Conservation (phyloP, 1,140 invertebrate species). For the Drosophila nigrodunni region DNA sequence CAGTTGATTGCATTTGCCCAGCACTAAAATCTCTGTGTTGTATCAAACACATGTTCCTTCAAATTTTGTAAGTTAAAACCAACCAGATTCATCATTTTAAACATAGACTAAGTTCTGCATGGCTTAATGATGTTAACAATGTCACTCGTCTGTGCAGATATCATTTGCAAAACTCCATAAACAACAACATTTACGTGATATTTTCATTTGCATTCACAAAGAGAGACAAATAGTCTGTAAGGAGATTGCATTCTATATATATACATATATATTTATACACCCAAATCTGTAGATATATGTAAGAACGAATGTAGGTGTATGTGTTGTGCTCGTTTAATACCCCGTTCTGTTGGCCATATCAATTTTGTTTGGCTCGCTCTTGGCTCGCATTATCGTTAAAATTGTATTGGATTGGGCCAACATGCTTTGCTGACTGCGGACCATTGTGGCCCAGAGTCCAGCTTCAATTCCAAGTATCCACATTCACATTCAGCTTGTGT, state of each 20-base stretch:
- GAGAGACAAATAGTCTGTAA: not conserved
- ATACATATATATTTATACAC: too few species aligned
- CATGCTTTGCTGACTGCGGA: constrained; percentile 59
- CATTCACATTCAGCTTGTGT: constrained; percentile 40
- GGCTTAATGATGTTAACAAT: not conserved
- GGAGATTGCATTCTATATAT: not conserved
- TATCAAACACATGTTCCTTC: too few species aligned
- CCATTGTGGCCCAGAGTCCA: constrained; percentile 62
- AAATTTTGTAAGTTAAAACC: too few species aligned
- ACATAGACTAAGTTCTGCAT: not conserved
- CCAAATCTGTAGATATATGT: not conserved
- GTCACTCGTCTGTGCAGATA: not conserved
- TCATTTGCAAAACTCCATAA: constrained; percentile 7
- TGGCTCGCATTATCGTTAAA: constrained; percentile 77
- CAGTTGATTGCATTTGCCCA: too few species aligned
- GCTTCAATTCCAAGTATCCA: constrained; percentile 51
- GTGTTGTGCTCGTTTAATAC: constrained; percentile 20
- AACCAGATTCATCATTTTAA: not conserved
- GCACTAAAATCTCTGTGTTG: too few species aligned
- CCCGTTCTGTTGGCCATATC: constrained; percentile 67
- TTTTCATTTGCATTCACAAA: constrained; percentile 22
- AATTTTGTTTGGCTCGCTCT: constrained; percentile 69
- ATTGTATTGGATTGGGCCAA: constrained; percentile 76
- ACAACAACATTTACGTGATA: constrained; percentile 22
- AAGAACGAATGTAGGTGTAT: not conserved